Evolutionary conservation across 2,888 invertebrate genomes (phyloP).

Genomic region (Machimus rusticus): DNA sequence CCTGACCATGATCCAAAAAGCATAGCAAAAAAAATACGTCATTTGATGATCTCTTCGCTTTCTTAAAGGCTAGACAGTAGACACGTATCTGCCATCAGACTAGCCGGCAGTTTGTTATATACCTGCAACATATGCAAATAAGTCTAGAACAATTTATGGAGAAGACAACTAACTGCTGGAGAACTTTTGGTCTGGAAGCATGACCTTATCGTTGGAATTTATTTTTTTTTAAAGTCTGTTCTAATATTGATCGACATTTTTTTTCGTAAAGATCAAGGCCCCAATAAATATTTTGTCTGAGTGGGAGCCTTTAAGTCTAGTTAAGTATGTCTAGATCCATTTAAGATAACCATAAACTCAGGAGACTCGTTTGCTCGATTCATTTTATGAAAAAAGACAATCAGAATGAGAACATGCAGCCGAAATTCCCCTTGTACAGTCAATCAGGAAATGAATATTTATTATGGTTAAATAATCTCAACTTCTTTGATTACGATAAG

Average conservation of each 20-base stretch:
- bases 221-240: neutral
- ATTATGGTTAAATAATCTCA: neutral
- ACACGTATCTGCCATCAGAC: neutral
- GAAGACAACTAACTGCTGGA: neutral
- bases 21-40: neutral
- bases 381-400: neutral
- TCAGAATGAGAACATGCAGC: neutral
- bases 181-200: neutral
- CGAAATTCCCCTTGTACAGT: neutral
- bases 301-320: neutral
- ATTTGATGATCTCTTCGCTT: neutral
- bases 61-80: neutral
- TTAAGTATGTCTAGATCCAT: neutral
- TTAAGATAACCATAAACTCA: neutral
- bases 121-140: neutral
- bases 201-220: neutral
- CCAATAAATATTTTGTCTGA: conserved; percentile 2
- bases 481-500: neutral
- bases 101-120: neutral
- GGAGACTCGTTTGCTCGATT: neutral
- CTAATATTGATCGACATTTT: neutral
- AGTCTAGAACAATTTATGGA: neutral
- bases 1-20: neutral
- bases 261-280: conserved; percentile 16
- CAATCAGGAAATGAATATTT: neutral